Conservation (phyloP, 2,113 vertebrate species). For the Lanius collurio region DNA sequence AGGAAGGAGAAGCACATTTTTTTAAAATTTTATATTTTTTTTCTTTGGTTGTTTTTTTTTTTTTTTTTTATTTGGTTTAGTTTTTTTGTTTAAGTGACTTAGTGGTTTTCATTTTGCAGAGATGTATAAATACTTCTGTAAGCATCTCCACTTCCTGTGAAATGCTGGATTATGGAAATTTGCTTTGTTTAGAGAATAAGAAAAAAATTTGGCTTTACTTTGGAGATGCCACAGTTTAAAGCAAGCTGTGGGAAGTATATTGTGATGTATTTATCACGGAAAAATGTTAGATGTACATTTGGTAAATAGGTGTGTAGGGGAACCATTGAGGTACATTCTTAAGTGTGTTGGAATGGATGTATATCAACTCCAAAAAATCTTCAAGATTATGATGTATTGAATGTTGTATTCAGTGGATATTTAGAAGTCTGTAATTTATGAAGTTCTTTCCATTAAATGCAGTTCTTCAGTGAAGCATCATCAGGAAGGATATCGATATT, state of each 20-base stretch:
- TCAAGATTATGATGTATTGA: neutral
- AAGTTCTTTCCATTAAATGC: neutral
- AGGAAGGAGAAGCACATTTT: neutral
- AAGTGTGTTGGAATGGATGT: neutral
- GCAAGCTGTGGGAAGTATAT: neutral
- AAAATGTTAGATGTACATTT: neutral
- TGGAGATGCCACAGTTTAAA: neutral
- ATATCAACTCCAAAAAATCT: neutral
- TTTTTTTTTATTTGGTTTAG: neutral
- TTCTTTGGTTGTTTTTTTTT: neutral
- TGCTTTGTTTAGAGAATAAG: neutral
- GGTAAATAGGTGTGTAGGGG: neutral
- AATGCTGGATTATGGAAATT: neutral
- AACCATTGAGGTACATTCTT: neutral
- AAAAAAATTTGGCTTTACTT: neutral
- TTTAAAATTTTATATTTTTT: neutral
- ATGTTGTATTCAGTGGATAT: neutral
- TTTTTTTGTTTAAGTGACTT: neutral
- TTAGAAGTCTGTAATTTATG: neutral
- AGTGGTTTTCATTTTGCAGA: neutral
- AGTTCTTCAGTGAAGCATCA: neutral
- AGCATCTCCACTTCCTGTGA: neutral
- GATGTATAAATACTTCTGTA: neutral
- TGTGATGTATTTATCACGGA: neutral
- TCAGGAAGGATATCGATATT: neutral